Conservation (phyloP, 2,888 invertebrate genomes). For the Elysia crispata region DNA sequence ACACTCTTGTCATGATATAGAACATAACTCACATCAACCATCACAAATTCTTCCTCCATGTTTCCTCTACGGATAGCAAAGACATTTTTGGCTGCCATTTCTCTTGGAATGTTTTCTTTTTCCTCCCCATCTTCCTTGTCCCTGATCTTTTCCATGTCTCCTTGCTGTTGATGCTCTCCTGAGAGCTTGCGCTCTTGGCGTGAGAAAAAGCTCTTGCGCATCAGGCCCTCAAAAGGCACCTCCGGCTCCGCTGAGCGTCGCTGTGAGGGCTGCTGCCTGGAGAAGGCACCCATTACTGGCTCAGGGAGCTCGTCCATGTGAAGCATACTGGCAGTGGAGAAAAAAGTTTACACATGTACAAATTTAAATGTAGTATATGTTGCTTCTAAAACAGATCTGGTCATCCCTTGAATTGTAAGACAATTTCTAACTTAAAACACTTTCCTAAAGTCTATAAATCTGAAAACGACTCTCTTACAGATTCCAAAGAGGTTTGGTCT, state of each 20-base stretch:
- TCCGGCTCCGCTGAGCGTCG: neutral
- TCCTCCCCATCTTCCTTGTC: constrained; percentile 18
- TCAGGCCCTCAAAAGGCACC: constrained; percentile 47
- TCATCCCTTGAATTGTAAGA: too few species aligned
- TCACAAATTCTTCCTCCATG: constrained; percentile 45
- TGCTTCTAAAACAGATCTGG: too few species aligned
- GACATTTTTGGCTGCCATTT: constrained; percentile 21
- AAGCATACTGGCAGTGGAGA: constrained; percentile 16
- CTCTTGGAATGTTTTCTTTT: constrained; percentile 34
- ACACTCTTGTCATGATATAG: too few species aligned
- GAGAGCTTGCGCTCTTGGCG: constrained; percentile 12
- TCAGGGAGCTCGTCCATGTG: constrained; percentile 47
- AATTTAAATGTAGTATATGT: too few species aligned
- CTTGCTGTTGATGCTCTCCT: neutral
- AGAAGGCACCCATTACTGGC: constrained; percentile 46
- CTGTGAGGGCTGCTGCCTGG: constrained; percentile 22
- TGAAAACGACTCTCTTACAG: too few species aligned
- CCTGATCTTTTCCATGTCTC: constrained; percentile 2
- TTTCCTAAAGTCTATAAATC: too few species aligned
- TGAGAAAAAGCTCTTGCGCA: constrained; percentile 42
- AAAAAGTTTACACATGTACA: too few species aligned
- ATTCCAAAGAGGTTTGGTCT: too few species aligned
- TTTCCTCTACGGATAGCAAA: neutral
- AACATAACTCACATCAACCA: constrained; percentile 46
- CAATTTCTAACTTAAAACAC: too few species aligned